A percentile compares a stretch with the other conserved stretches of the same genome.
These are phyloP conservation scores for Monopis laevigella DNA, from an alignment of 2,888 invertebrate genomes.

Conservation along the genomic window DNA sequence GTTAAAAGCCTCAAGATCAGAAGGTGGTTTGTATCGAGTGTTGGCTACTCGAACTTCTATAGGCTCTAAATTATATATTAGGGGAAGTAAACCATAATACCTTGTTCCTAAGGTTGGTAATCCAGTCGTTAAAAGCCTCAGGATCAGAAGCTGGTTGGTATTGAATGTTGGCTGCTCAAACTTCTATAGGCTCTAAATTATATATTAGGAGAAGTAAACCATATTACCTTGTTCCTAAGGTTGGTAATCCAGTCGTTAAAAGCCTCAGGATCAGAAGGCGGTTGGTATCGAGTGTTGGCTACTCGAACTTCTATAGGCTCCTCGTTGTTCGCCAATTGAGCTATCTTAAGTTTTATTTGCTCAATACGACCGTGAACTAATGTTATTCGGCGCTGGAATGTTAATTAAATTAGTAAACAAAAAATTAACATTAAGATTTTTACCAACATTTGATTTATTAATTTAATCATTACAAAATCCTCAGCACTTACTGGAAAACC, in stretches of 20 bases:
- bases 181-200: not conserved
- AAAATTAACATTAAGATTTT: too few relatives aligned
- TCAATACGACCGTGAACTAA: slow-evolving; percentile 78
- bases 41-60: too few relatives aligned
- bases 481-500: too few relatives aligned
- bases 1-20: slow-evolving; percentile 58
- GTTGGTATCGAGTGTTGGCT: slow-evolving; percentile 45
- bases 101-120: slow-evolving; percentile 69
- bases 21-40: slow-evolving; percentile 50
- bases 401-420: slow-evolving; percentile 8
- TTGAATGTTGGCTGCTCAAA: slow-evolving; percentile 33
- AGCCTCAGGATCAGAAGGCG: slow-evolving; percentile 51
- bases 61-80: too few relatives aligned
- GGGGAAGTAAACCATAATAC: slow-evolving; percentile 48
- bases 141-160: slow-evolving; percentile 53
- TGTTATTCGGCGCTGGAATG: slow-evolving; percentile 63
- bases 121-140: slow-evolving; percentile 60
- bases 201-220: too few relatives aligned
- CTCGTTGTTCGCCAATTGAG: slow-evolving; percentile 73
- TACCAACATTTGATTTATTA: too few relatives aligned
- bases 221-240: slow-evolving; percentile 68
- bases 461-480: too few relatives aligned
- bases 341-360: slow-evolving; percentile 79
- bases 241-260: slow-evolving; percentile 66
- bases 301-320: not conserved